Conservation (phyloP, 2,113 vertebrate species). For the Syngnathoides biaculeatus region DNA sequence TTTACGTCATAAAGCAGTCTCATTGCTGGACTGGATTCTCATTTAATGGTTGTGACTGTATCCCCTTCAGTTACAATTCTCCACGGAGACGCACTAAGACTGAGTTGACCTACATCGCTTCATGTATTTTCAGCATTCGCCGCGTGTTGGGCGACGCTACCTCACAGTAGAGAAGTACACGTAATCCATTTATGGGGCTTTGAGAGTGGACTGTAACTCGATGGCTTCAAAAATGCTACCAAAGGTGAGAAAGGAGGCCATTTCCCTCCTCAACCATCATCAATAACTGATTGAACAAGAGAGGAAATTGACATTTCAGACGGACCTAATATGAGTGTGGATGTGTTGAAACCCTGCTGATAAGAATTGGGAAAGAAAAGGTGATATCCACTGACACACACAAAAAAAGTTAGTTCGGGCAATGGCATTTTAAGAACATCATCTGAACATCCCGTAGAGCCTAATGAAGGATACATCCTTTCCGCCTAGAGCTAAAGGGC, state of each 20-base stretch:
- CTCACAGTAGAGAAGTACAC: slow-evolving; percentile 20
- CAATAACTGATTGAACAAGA: not conserved
- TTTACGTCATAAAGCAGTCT: slow-evolving; percentile 4
- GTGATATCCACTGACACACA: slow-evolving; percentile 32
- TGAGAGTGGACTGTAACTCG: slow-evolving; percentile 9
- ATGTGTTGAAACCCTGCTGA: slow-evolving; percentile 5
- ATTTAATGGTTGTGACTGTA: slow-evolving; percentile 23
- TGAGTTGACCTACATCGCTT: slow-evolving; percentile 51
- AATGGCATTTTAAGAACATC: slow-evolving; percentile 44
- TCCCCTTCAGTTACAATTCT: slow-evolving; percentile 34
- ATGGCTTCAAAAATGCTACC: slow-evolving; percentile 32
- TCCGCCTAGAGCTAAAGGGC: slow-evolving; percentile 35
- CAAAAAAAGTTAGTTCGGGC: slow-evolving; percentile 4
- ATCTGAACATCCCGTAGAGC: slow-evolving; percentile 42
- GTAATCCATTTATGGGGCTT: slow-evolving; percentile 39
- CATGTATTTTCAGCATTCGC: slow-evolving; percentile 31
- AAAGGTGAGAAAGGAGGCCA: slow-evolving; percentile 26
- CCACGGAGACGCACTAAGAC: slow-evolving; percentile 35
- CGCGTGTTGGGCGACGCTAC: slow-evolving; percentile 21
- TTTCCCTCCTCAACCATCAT: too few relatives aligned
- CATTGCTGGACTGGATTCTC: slow-evolving; percentile 16
- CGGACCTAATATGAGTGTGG: not conserved
- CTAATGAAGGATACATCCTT: slow-evolving; percentile 49
- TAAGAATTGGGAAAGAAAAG: slow-evolving; percentile 5
- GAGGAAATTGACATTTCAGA: not conserved